phyloP scores from a whole-genome alignment of 2,797 vertebrate genomes.

The Odontamblyopus lacepedii region DNA sequence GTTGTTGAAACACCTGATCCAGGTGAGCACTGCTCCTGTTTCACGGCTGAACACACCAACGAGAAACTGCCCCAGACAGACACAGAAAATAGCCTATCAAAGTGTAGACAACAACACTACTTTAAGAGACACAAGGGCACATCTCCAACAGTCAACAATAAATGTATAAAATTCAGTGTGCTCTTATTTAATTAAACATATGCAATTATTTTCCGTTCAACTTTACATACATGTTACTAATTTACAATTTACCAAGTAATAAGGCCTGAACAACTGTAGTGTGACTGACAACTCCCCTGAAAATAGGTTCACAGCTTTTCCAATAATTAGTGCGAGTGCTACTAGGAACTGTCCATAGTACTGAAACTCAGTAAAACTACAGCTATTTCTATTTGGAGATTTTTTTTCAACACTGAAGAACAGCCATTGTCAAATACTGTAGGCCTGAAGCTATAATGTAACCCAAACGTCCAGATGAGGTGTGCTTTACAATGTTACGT shows the following conservation, averaged over 20 bases:
- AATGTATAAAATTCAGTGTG: neutral
- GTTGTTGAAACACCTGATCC: conserved; percentile 16
- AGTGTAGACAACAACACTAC: neutral
- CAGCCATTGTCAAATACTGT: neutral
- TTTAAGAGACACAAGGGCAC: neutral
- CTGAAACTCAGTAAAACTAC: neutral
- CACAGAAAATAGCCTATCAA: neutral
- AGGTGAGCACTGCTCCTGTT: conserved; percentile 9
- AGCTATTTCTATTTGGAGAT: neutral
- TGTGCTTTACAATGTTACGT: neutral
- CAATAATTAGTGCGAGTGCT: neutral
- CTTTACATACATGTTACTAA: neutral
- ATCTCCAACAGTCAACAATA: neutral
- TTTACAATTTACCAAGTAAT: neutral
- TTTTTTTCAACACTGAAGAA: neutral
- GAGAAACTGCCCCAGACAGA: neutral
- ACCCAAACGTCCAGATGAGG: neutral
- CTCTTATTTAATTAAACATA: neutral
- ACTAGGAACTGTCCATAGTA: conserved; percentile 2
- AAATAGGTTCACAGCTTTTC: neutral
- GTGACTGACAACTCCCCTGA: neutral
- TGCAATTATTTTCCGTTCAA: neutral
- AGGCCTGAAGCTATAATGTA: neutral
- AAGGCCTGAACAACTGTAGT: neutral
- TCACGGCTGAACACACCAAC: conserved; percentile 9